Evolutionary conservation across 2,888 invertebrate species (phyloP).

Genomic region (Harpalus rufipes): DNA sequence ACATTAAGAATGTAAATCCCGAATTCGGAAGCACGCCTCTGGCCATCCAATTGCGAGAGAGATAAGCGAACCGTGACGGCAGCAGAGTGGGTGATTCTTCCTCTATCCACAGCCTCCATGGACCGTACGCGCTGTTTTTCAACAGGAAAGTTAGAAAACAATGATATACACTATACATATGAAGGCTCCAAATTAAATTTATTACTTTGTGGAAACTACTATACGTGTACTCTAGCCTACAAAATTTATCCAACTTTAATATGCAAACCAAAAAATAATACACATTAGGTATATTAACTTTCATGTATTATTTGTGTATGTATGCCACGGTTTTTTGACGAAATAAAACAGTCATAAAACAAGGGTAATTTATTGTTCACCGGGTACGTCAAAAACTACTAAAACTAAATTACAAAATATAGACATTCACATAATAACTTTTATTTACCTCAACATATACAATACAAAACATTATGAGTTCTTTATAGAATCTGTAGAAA

Average conservation of each 20-base stretch:
- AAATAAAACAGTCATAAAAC: neutral
- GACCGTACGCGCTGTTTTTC: neutral
- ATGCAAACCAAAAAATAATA: neutral
- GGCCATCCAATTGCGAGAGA: slow-evolving; percentile 54
- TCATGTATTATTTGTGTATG: neutral
- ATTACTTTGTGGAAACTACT: neutral
- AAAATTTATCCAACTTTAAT: neutral
- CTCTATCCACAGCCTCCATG: neutral
- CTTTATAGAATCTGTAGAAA: too few relatives aligned
- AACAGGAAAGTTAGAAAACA: neutral
- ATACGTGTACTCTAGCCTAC: neutral
- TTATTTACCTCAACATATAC: too few relatives aligned
- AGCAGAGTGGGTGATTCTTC: slow-evolving; percentile 10
- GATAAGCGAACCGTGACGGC: slow-evolving; percentile 53
- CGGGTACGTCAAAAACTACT: too few relatives aligned
- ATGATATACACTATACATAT: neutral
- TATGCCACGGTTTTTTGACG: neutral
- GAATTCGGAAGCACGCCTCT: slow-evolving; percentile 61
- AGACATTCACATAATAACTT: too few relatives aligned
- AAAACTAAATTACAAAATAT: too few relatives aligned
- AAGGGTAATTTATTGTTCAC: too few relatives aligned
- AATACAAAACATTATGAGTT: too few relatives aligned
- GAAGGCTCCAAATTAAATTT: neutral
- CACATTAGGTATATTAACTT: neutral
- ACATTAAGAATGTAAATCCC: slow-evolving; percentile 61